phyloP scores from a whole-genome alignment of 2,113 vertebrate species.

The Ailurus styani region DNA sequence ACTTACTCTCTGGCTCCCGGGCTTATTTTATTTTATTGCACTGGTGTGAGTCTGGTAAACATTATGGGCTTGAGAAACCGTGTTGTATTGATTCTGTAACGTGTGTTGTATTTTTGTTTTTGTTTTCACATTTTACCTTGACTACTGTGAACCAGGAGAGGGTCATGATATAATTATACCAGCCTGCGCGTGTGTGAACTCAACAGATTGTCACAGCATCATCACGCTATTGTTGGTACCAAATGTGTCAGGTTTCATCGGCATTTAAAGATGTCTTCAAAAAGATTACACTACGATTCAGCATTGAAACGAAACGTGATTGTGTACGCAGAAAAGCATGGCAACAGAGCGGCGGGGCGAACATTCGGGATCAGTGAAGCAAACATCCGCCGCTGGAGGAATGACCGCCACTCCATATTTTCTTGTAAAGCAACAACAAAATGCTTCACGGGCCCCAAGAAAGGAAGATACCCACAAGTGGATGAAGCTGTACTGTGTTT shows the following conservation, averaged over 20 bases:
- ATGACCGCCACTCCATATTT: neutral
- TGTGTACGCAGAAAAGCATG: neutral
- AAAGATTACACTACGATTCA: slow-evolving; percentile 6
- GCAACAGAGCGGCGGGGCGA: neutral
- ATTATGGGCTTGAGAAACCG: slow-evolving; percentile 68
- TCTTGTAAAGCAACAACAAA: slow-evolving; percentile 27
- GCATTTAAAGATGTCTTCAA: slow-evolving; percentile 21
- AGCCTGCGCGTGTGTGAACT: neutral
- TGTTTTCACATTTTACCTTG: neutral
- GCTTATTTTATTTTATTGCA: slow-evolving; percentile 55
- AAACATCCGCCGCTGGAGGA: neutral
- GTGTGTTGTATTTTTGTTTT: neutral
- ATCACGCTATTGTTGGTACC: neutral
- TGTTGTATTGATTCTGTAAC: slow-evolving; percentile 22
- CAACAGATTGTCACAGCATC: neutral
- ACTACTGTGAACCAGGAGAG: neutral
- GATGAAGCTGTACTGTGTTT: neutral
- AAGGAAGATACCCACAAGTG: slow-evolving; percentile 22
- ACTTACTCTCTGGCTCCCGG: slow-evolving; percentile 42
- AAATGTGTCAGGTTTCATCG: neutral
- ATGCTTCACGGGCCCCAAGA: neutral
- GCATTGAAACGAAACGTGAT: neutral
- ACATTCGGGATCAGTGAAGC: neutral
- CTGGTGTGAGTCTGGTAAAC: slow-evolving; percentile 61
- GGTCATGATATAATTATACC: neutral